Evolutionary conservation across 2,797 vertebrate genomes (phyloP).

Genomic region (Podarcis lilfordi): DNA sequence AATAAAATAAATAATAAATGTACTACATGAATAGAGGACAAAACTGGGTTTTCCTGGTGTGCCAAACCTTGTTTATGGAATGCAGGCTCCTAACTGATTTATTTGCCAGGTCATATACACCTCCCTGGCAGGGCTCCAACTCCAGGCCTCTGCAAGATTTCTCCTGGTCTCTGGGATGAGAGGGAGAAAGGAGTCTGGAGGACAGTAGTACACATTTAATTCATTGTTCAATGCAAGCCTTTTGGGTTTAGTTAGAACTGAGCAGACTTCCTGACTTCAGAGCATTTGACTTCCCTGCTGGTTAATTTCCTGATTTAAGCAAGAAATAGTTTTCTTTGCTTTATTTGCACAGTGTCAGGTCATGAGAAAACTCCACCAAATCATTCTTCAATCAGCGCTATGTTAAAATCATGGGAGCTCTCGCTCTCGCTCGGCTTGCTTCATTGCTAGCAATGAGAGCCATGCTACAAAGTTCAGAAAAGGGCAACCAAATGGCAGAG

Average conservation of each 20-base stretch:
- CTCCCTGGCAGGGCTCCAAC: not conserved
- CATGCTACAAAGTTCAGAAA: not conserved
- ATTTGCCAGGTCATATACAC: not conserved
- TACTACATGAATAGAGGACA: too few species aligned
- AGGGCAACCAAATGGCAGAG: too few species aligned
- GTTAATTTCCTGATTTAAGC: constrained; percentile 12
- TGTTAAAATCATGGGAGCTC: not conserved
- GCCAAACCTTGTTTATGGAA: not conserved
- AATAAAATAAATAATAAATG: too few species aligned
- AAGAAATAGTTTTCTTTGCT: not conserved
- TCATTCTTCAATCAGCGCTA: not conserved
- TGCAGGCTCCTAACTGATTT: not conserved
- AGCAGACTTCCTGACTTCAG: constrained; percentile 11
- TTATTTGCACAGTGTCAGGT: not conserved
- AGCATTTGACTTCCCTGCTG: constrained; percentile 20
- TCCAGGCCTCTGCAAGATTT: not conserved
- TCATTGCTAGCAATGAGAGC: too few species aligned
- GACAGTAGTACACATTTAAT: too few species aligned
- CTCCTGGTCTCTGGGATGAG: not conserved
- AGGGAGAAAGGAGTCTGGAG: not conserved
- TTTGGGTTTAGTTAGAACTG: too few species aligned
- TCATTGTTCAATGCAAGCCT: too few species aligned
- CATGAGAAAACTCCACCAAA: too few species aligned
- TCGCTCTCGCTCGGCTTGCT: not conserved
- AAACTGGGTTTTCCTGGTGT: too few species aligned